Conservation (phyloP, 2,797 vertebrate species). For the Cryptoblepharus egeriae region DNA sequence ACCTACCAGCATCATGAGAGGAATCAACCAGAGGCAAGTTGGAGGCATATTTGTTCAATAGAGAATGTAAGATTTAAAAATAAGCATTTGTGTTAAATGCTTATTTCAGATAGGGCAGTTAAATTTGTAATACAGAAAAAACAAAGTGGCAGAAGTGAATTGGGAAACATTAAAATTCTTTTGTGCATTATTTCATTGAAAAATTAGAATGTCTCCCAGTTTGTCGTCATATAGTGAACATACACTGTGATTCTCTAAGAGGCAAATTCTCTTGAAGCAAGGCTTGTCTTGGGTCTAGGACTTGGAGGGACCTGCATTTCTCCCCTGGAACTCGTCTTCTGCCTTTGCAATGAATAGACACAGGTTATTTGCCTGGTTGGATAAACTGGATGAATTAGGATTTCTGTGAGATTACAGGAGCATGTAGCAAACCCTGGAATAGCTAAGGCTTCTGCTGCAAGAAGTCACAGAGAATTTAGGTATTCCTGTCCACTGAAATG, state of each 20-base stretch:
- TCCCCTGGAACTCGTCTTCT: no score
- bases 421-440: not conserved
- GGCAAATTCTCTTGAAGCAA: no score
- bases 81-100: not conserved
- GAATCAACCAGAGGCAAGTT: conserved; percentile 93
- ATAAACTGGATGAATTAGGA: no score
- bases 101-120: not conserved
- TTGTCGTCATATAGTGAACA: no score
- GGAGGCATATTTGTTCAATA: not conserved
- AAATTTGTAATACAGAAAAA: not conserved
- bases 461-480: no score
- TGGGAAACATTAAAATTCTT: not conserved
- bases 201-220: not conserved
- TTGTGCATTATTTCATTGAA: not conserved
- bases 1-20: conserved; percentile 98
- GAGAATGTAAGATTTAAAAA: not conserved
- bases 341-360: no score
- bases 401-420: not conserved
- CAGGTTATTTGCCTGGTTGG: no score
- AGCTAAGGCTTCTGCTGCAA: no score
- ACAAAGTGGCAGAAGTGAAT: not conserved
- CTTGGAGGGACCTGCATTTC: no score
- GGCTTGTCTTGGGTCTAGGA: no score
- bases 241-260: no score
- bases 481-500: no score